Conservation (phyloP, 2,113 vertebrate genomes). For the Cathartes aura region DNA sequence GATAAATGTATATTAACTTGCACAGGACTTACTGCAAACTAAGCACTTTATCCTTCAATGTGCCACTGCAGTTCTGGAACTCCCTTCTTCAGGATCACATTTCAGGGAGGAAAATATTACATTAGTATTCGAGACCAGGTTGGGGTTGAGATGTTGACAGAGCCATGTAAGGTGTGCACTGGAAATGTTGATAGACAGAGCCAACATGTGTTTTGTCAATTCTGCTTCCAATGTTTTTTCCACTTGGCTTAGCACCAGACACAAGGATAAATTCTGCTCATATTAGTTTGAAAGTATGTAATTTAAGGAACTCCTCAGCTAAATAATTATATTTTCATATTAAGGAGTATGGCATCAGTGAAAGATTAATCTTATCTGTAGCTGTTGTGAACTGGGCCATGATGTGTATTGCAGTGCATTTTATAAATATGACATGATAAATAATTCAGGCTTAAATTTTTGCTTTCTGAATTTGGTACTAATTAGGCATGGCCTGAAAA, state of each 20-base stretch:
- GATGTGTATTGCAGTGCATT: slow-evolving; percentile 8
- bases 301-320: slow-evolving; percentile 38
- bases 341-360: not conserved
- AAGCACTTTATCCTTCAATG: not conserved
- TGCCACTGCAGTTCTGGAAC: not conserved
- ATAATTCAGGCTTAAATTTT: slow-evolving; percentile 53
- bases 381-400: slow-evolving; percentile 40
- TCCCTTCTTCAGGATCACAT: not conserved
- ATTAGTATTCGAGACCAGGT: not conserved
- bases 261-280: slow-evolving; percentile 13
- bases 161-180: not conserved
- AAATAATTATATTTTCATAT: slow-evolving; percentile 49
- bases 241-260: slow-evolving; percentile 3
- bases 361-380: slow-evolving; percentile 32
- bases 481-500: slow-evolving; percentile 68
- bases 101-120: not conserved
- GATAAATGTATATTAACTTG: not conserved
- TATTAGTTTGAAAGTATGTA: slow-evolving; percentile 5
- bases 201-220: not conserved
- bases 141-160: not conserved
- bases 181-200: slow-evolving; percentile 1
- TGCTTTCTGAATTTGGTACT: slow-evolving; percentile 42
- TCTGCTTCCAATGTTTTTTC: not conserved
- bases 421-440: slow-evolving; percentile 47
- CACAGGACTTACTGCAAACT: not conserved